Evolutionary conservation across 1,140 invertebrate species (phyloP), one percentile per base, ranked within the genome.

Genomic region (Gonatopus flavifemur): DNA sequence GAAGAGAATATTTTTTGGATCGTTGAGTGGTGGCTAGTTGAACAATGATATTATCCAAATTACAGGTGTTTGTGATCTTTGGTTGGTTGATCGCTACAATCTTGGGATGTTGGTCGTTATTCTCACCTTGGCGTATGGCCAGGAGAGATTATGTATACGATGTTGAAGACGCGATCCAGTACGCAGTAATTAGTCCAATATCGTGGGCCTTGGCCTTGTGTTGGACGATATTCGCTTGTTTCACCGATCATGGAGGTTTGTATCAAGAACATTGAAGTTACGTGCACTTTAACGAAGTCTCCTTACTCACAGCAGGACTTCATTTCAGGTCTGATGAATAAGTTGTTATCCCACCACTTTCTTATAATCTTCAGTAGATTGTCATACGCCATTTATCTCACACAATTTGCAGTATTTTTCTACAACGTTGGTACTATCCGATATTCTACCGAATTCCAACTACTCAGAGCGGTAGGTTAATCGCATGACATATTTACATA

Each of bases 381-480:
- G 30, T 88, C 88, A 0, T 91, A 90, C 55, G 80, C 83, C 2
- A 74, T 88, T n/a, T 92, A 90, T 59, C 76, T 92, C 1, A 80
- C 86, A 28, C 89, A 91, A 69, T 87, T 87, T 51, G 76, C 83
- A 18, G 77, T 86, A 44, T 86, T 84, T 65, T 83, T 86, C 47
- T 83, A 84, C 36, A 84, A 82, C 38, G 76, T 84, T 28, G 84
- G 79, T 33, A 80, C 74, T 25, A 74, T 77, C 9, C 80, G 80
- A 63, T 80, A 80, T 40, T 73, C 82, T 0, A 74, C 69, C 35
- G 79, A 84, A 70, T 85, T 85, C 62, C 77, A 78, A 18, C 24
- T 81, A 33, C 52, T 74, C 15, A 76, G 69, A 69, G 50, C 77
- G 47, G 83, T 86, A 78, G 78, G 78, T 57, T 20, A 0, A 13